Evolutionary conservation across 2,113 vertebrate species (phyloP).

Genomic region (Lanius ludovicianus): DNA sequence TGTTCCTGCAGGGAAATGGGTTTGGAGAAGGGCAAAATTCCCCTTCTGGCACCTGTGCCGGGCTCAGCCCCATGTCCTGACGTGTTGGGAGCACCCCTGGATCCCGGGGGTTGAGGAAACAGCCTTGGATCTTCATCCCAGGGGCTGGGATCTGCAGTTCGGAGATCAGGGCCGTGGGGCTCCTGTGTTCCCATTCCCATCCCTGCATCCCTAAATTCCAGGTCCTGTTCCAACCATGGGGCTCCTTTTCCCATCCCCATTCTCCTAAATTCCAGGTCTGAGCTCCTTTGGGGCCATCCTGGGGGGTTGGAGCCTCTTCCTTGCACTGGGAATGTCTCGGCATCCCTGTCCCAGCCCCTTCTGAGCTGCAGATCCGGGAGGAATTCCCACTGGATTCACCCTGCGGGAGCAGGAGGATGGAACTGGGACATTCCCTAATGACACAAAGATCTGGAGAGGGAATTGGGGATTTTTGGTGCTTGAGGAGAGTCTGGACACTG

Average conservation of each 20-base stretch:
- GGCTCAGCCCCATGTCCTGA: not conserved
- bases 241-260: not conserved
- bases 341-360: not conserved
- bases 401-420: not conserved
- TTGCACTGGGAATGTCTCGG: not conserved
- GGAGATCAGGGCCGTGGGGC: accelerated
- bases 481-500: accelerated
- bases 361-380: not conserved
- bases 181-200: not conserved
- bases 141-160: not conserved
- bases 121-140: not conserved
- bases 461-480: not conserved
- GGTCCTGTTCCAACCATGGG: not conserved
- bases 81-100: accelerated
- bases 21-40: not conserved
- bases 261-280: not conserved
- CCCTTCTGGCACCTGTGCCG: accelerated
- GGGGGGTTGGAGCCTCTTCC: too few relatives aligned
- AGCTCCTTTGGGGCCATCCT: not conserved
- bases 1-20: not conserved
- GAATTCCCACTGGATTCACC: not conserved
- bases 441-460: not conserved
- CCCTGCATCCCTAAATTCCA: not conserved
- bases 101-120: not conserved
- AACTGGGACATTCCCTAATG: not conserved